phyloP scores from a whole-genome alignment of 2,888 invertebrate species.

The Drosophila putrida region DNA sequence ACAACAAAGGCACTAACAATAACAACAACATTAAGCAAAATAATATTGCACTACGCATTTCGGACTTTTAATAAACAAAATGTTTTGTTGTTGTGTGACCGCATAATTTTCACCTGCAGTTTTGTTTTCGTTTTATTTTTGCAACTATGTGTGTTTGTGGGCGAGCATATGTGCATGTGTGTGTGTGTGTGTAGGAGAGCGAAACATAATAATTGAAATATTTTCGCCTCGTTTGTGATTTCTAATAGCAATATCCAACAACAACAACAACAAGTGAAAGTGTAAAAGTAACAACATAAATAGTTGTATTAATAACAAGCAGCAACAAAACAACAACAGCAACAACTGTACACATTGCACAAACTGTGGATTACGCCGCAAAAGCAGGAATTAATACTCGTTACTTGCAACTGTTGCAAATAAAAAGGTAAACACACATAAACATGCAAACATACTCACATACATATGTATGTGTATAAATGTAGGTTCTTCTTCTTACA shows the following conservation, averaged over 20 bases:
- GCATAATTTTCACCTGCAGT: slow-evolving; percentile 58
- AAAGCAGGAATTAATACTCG: slow-evolving; percentile 45
- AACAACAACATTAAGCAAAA: slow-evolving; percentile 13
- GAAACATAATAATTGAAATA: slow-evolving; percentile 65
- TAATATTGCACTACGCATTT: slow-evolving; percentile 37
- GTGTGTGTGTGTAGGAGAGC: slow-evolving; percentile 48
- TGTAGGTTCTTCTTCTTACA: slow-evolving; percentile 21
- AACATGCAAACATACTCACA: slow-evolving; percentile 1
- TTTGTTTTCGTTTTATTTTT: slow-evolving; percentile 28
- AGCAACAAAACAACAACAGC: slow-evolving; percentile 24
- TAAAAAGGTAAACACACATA: slow-evolving; percentile 44
- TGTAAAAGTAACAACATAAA: slow-evolving; percentile 47
- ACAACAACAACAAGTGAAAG: slow-evolving; percentile 60
- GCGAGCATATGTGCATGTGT: slow-evolving; percentile 12
- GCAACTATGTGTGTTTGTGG: slow-evolving; percentile 11
- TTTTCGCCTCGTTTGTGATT: slow-evolving; percentile 59
- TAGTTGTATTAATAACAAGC: slow-evolving; percentile 32
- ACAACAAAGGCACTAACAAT: slow-evolving; percentile 49
- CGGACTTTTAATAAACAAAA: slow-evolving; percentile 47
- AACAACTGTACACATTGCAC: slow-evolving; percentile 38
- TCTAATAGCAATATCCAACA: slow-evolving; percentile 50
- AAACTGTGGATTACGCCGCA: slow-evolving; percentile 54
- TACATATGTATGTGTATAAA: not conserved
- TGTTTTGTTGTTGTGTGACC: slow-evolving; percentile 42
- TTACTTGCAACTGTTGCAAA: slow-evolving; percentile 39